These are phyloP conservation scores for Aethes cnicana DNA, from an alignment of 2,888 invertebrate genomes.

Conservation along the genomic window DNA sequence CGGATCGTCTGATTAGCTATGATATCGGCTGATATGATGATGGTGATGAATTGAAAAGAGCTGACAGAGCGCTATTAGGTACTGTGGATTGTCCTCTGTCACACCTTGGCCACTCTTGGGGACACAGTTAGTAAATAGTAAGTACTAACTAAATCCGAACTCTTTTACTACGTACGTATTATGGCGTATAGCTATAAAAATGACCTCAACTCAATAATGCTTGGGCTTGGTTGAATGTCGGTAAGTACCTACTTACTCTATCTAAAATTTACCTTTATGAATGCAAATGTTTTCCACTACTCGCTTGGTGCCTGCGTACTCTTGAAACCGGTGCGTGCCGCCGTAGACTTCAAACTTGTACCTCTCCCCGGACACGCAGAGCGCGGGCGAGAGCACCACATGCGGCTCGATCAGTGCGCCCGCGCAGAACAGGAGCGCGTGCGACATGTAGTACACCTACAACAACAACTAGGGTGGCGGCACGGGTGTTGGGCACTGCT, in stretches of 20 bases:
- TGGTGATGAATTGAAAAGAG: no score
- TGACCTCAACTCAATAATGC: slow-evolving; percentile 1
- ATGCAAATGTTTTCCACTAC: slow-evolving; percentile 58
- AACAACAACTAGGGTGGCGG: background rate
- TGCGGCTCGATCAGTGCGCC: slow-evolving; percentile 68
- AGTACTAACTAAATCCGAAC: no score
- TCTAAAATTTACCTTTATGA: slow-evolving; percentile 54
- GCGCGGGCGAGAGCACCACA: slow-evolving; percentile 67
- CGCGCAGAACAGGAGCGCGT: slow-evolving; percentile 68
- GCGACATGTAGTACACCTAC: slow-evolving; percentile 66
- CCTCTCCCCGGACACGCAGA: slow-evolving; percentile 61
- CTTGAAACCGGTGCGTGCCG: slow-evolving; percentile 61
- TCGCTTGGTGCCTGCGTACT: slow-evolving; percentile 49
- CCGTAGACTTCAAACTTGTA: slow-evolving; percentile 61
- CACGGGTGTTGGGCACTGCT: no score
- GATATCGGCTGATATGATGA: no score
- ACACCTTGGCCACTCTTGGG: no score
- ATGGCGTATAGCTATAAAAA: no score
- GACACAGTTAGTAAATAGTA: no score
- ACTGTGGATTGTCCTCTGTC: no score
- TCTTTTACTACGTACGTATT: no score
- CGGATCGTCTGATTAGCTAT: no score
- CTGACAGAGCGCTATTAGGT: no score
- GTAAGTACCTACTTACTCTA: background rate
- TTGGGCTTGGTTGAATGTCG: background rate